Evolutionary conservation across 2,797 vertebrate genomes (phyloP).

Genomic region (Phrynocephalus vlangalii): DNA sequence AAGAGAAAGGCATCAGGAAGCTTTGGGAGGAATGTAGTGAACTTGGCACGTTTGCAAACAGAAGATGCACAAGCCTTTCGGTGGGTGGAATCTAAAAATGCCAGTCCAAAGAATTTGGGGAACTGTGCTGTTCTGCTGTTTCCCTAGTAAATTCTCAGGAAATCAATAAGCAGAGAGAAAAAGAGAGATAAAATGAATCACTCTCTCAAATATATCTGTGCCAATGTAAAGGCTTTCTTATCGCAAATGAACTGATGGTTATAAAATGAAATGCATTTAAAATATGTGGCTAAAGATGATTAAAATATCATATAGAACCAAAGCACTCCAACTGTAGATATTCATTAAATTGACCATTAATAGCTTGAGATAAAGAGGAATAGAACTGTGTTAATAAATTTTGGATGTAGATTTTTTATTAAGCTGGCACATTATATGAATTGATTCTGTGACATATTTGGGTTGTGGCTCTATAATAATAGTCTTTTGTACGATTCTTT

Average conservation of each 20-base stretch:
- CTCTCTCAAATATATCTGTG: slow-evolving; percentile 62
- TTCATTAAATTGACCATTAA: slow-evolving; percentile 90
- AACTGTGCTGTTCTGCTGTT: slow-evolving; percentile 58
- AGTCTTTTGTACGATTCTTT: slow-evolving; percentile 74
- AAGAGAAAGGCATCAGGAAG: slow-evolving; percentile 53
- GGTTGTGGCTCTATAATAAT: slow-evolving; percentile 81
- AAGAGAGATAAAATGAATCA: slow-evolving; percentile 65
- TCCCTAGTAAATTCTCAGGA: slow-evolving; percentile 62
- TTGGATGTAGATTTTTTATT: slow-evolving; percentile 86
- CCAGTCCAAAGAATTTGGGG: slow-evolving; percentile 51
- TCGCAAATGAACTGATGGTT: slow-evolving; percentile 72
- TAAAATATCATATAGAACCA: slow-evolving; percentile 80
- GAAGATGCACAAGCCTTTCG: neutral
- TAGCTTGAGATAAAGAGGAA: slow-evolving; percentile 84
- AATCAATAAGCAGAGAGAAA: slow-evolving; percentile 68
- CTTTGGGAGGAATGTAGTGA: slow-evolving; percentile 35
- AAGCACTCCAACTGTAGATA: slow-evolving; percentile 79
- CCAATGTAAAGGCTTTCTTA: slow-evolving; percentile 69
- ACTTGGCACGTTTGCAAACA: slow-evolving; percentile 39
- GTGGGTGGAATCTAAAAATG: neutral
- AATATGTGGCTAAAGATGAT: slow-evolving; percentile 77
- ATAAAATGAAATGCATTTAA: slow-evolving; percentile 76
- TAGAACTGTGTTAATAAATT: slow-evolving; percentile 86
- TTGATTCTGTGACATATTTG: slow-evolving; percentile 82
- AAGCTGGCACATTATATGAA: slow-evolving; percentile 83